A percentile compares a stretch with the other conserved stretches of the same genome.
Evolutionary conservation across 2,888 invertebrate species (phyloP).

Genomic region (Andrena minutula): DNA sequence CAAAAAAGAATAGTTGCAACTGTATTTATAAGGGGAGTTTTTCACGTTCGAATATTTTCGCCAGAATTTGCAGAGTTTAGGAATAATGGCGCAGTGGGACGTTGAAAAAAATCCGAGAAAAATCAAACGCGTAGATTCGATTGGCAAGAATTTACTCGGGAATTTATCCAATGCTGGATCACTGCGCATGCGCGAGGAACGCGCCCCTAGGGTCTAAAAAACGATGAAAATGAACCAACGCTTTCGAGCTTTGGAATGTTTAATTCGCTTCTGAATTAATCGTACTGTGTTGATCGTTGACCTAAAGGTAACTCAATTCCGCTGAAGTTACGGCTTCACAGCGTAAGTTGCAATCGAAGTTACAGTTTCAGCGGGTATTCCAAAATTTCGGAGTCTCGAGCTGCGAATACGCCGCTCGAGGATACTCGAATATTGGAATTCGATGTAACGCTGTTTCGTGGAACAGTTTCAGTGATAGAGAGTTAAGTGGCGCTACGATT

Average conservation of each 20-base stretch:
- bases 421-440: slow-evolving; percentile 35
- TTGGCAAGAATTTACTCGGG: not conserved
- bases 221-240: not conserved
- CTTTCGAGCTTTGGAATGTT: not conserved
- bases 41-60: not conserved
- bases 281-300: slow-evolving; percentile 1
- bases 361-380: not conserved
- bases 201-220: not conserved
- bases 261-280: not conserved
- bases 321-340: not conserved
- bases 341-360: not conserved
- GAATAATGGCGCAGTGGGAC: not conserved
- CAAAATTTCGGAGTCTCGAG: slow-evolving; percentile 21
- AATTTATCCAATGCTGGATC: too few relatives aligned
- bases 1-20: not conserved
- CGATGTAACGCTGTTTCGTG: slow-evolving; percentile 32
- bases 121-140: not conserved
- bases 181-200: too few relatives aligned
- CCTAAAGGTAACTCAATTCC: not conserved
- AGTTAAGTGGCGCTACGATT: too few relatives aligned
- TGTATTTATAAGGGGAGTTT: not conserved
- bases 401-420: not conserved
- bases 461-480: not conserved
- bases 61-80: not conserved
- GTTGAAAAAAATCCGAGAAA: not conserved